A percentile compares a stretch with the other conserved stretches of the same genome.
phyloP scores from a whole-genome alignment of 2,113 vertebrate genomes.

The Trachemys scripta region DNA sequence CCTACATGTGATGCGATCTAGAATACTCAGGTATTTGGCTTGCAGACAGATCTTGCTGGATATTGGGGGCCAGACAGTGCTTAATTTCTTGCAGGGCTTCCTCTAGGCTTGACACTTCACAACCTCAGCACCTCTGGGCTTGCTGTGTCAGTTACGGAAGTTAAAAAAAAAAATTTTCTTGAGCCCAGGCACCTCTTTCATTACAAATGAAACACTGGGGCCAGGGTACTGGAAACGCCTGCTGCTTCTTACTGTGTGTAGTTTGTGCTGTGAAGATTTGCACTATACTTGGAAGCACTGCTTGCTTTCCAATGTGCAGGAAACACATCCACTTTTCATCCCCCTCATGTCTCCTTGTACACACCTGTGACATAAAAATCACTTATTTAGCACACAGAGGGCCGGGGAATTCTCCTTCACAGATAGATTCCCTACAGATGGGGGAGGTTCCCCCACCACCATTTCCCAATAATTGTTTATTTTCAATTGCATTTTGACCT shows the following conservation, averaged over 20 bases:
- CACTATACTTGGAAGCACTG: neutral
- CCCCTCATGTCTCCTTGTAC: neutral
- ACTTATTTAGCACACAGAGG: neutral
- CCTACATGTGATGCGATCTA: neutral
- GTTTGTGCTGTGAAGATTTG: neutral
- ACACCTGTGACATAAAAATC: neutral
- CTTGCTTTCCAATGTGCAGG: neutral
- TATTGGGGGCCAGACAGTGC: too few species aligned
- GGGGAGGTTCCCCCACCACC: neutral
- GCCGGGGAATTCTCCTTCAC: neutral
- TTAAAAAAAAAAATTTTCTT: too few species aligned
- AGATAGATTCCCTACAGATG: neutral
- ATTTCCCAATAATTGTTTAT: neutral
- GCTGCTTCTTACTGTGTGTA: neutral
- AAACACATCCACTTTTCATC: neutral
- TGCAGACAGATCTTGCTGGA: neutral
- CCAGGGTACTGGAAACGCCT: neutral
- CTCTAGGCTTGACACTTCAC: too few species aligned
- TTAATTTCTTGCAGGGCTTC: too few species aligned
- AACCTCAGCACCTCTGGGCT: too few species aligned
- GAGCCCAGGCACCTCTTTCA: too few species aligned
- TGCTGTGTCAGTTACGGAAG: too few species aligned
- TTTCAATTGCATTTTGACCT: neutral
- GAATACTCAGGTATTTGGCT: neutral
- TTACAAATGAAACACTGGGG: too few species aligned